phyloP scores from a whole-genome alignment of 2,113 vertebrate genomes.

The Neolamprologus devosi region DNA sequence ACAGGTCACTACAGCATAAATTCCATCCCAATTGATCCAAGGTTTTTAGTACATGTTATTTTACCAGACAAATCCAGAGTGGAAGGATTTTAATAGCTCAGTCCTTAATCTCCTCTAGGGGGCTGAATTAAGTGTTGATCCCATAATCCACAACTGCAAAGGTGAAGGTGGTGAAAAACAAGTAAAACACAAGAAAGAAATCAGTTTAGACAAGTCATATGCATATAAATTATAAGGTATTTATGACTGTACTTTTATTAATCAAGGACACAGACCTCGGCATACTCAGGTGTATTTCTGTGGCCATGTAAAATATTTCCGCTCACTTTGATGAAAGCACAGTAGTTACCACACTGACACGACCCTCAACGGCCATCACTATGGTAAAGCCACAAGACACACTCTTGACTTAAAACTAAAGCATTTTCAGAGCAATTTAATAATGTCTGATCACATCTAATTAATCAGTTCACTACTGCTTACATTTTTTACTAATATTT shows the following conservation, averaged over 20 bases:
- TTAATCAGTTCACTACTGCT: neutral
- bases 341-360: neutral
- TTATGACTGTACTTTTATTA: neutral
- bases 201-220: neutral
- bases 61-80: neutral
- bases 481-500: neutral
- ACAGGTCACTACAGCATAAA: neutral
- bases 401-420: neutral
- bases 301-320: neutral
- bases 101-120: neutral
- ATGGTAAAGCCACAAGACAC: neutral
- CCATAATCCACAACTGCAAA: neutral
- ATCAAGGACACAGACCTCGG: neutral
- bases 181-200: neutral
- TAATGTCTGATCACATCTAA: neutral
- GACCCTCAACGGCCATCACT: neutral
- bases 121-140: slow-evolving; percentile 8
- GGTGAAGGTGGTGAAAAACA: neutral
- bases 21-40: neutral
- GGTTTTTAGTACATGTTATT: slow-evolving; percentile 10
- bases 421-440: neutral
- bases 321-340: neutral
- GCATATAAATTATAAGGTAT: neutral
- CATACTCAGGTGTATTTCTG: neutral
- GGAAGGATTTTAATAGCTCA: slow-evolving; percentile 5